A percentile compares a stretch with the other conserved stretches of the same genome.
These are phyloP conservation scores for Halcyon leucocephala DNA, from an alignment of 2,797 vertebrate genomes.

Conservation along the genomic window DNA sequence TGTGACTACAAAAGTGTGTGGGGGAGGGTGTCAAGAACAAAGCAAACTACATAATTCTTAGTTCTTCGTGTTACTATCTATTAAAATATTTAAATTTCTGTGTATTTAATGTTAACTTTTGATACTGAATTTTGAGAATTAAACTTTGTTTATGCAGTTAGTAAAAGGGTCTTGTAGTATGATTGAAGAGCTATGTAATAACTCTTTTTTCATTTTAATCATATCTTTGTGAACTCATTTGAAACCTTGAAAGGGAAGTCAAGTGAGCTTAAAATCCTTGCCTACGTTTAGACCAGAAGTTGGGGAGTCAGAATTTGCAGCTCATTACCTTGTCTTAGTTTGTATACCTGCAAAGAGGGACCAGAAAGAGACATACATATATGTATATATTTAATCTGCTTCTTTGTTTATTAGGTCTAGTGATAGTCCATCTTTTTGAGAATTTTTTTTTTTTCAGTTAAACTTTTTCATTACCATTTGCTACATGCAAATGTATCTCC, in stretches of 20 bases:
- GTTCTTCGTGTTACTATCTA: background rate
- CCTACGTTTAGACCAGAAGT: background rate
- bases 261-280: background rate
- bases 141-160: background rate
- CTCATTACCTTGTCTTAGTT: background rate
- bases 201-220: background rate
- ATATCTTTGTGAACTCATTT: background rate
- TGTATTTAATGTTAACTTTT: background rate
- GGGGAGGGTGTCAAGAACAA: background rate
- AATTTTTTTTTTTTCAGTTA: background rate
- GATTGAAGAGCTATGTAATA: background rate
- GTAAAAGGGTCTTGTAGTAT: background rate
- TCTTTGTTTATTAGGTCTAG: background rate
- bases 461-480: background rate
- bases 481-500: background rate
- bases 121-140: background rate
- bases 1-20: background rate
- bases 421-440: background rate
- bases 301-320: background rate
- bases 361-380: background rate
- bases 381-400: background rate
- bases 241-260: background rate
- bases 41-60: background rate
- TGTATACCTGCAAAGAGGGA: background rate
- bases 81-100: background rate